A percentile compares a stretch with the other conserved stretches of the same genome.
Conservation (phyloP, 1,140 invertebrate genomes). For the Ridgeia piscesae region DNA sequence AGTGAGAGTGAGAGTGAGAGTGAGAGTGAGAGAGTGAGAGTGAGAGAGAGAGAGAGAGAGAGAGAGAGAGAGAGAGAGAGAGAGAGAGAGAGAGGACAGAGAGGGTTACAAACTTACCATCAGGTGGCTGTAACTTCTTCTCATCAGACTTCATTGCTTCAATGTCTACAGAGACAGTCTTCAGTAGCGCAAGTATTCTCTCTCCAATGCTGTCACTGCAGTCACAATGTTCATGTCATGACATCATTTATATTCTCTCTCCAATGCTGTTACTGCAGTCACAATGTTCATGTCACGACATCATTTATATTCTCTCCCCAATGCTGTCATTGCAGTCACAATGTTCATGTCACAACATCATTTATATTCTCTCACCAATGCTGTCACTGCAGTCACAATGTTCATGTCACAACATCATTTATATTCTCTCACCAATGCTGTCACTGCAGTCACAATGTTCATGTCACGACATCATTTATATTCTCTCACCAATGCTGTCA, state of each 20-base stretch:
- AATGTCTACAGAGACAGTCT: slow-evolving; percentile 40
- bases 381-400: not conserved
- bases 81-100: not conserved
- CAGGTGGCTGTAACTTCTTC: slow-evolving; percentile 40
- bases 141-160: slow-evolving; percentile 48
- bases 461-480: too few species aligned
- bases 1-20: too few species aligned
- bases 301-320: slow-evolving; percentile 38
- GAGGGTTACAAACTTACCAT: slow-evolving; percentile 33
- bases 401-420: not conserved
- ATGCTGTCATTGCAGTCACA: not conserved
- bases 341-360: not conserved
- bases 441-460: too few species aligned
- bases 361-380: slow-evolving; percentile 38
- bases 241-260: slow-evolving; percentile 34
- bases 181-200: slow-evolving; percentile 44
- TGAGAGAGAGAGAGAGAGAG: too few species aligned
- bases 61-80: too few species aligned
- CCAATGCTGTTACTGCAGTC: slow-evolving; percentile 26
- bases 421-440: too few species aligned
- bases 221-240: not conserved
- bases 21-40: too few species aligned
- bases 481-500: too few species aligned
- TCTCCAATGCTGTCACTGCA: slow-evolving; percentile 29
- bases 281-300: not conserved